Evolutionary conservation across 2,113 vertebrate species (phyloP).

Genomic region (Vireo altiloquus): DNA sequence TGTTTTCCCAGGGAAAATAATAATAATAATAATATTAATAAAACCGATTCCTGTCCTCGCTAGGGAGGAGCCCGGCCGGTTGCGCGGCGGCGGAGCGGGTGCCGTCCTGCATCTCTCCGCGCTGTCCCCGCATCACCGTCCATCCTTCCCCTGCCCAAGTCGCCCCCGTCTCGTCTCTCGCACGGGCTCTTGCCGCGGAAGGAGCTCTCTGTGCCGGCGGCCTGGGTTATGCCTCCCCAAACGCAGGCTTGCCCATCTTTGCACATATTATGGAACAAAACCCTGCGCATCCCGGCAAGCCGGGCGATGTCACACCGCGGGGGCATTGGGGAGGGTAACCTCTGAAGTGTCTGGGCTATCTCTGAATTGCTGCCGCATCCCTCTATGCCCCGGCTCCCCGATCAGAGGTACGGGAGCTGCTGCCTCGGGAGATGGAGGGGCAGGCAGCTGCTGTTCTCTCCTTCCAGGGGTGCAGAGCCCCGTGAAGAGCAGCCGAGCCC

Average conservation of each 20-base stretch:
- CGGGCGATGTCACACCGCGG: not conserved
- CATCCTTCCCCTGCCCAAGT: not conserved
- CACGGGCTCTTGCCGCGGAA: not conserved
- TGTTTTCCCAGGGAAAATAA: not conserved
- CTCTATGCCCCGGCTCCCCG: not conserved
- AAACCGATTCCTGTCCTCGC: not conserved
- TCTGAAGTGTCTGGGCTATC: not conserved
- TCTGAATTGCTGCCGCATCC: not conserved
- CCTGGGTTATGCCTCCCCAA: not conserved
- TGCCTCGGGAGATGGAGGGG: not conserved
- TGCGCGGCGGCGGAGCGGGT: not conserved
- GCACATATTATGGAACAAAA: accelerated
- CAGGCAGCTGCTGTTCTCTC: not conserved
- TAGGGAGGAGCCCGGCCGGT: not conserved
- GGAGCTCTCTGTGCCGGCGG: not conserved
- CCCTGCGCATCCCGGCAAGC: not conserved
- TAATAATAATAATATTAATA: not conserved
- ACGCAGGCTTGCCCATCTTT: not conserved
- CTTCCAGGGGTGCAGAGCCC: not conserved
- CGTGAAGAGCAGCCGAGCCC: not conserved
- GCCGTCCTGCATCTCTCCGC: not conserved
- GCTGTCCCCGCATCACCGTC: not conserved
- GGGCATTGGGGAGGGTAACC: not conserved
- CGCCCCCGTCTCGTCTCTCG: not conserved
- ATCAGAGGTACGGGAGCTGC: not conserved